Percentiles rank a stretch among this genome's conserved stretches.
These are phyloP conservation scores for Brachionus asplanchnoidis DNA, from an alignment of 1,140 invertebrate genomes.

Conservation along the genomic window DNA sequence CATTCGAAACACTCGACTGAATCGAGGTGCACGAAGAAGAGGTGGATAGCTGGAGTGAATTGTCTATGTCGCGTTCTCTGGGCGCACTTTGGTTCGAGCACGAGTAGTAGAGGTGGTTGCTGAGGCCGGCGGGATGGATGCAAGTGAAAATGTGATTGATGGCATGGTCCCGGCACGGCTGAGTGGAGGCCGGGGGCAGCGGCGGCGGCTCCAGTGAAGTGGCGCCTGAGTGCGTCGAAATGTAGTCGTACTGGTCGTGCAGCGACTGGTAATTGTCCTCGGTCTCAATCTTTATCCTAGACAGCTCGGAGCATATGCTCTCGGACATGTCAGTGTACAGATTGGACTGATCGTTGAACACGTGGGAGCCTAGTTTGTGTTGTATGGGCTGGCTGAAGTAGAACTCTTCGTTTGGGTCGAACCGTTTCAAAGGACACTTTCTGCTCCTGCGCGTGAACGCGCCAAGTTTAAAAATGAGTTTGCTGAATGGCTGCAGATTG, in stretches of 20 bases:
- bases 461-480: not conserved
- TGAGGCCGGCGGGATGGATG: not conserved
- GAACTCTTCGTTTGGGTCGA: constrained; percentile 27
- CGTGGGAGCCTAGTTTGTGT: not conserved
- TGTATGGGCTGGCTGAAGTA: not conserved
- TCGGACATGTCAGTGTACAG: constrained; percentile 26
- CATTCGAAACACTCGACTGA: not conserved
- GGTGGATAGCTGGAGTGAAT: not conserved
- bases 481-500: not conserved
- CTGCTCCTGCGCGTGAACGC: not conserved
- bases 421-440: not conserved
- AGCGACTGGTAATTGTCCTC: constrained; percentile 20
- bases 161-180: not conserved
- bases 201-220: not conserved
- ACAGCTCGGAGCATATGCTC: not conserved
- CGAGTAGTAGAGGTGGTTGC: not conserved
- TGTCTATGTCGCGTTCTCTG: not conserved
- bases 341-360: not conserved
- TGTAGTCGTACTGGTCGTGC: constrained; percentile 23
- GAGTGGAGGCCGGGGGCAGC: not conserved
- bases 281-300: not conserved
- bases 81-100: not conserved
- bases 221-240: not conserved
- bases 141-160: not conserved
- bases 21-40: not conserved